phyloP scores from a whole-genome alignment of 2,113 vertebrate species.

The Suncus etruscus region DNA sequence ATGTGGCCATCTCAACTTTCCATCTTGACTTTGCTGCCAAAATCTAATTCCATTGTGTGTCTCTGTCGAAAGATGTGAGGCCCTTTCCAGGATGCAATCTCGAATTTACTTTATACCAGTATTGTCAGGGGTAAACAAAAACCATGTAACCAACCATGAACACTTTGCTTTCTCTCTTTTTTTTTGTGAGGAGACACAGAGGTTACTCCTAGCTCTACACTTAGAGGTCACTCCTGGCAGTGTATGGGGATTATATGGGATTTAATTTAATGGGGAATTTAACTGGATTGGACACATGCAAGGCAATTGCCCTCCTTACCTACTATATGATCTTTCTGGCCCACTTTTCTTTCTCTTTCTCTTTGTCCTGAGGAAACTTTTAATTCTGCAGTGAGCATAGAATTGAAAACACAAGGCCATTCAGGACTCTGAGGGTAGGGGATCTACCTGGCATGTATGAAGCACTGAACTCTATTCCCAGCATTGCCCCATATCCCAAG shows the following conservation, averaged over 20 bases:
- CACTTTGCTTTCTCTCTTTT: background rate
- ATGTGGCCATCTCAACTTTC: background rate
- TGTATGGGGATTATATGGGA: too few relatives aligned
- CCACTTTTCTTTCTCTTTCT: constrained; percentile 1
- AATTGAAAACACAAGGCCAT: constrained; percentile 53
- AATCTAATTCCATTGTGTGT: background rate
- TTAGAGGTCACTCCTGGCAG: too few relatives aligned
- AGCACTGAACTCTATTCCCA: too few relatives aligned
- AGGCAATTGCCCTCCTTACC: too few relatives aligned
- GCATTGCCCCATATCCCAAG: too few relatives aligned
- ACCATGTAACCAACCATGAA: background rate
- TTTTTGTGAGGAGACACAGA: too few relatives aligned
- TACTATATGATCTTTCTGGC: too few relatives aligned
- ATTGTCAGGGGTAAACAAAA: background rate
- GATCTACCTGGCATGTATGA: too few relatives aligned
- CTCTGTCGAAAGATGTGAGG: background rate
- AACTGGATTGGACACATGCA: too few relatives aligned
- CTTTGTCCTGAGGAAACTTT: constrained; percentile 34
- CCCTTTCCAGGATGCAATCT: constrained; percentile 16
- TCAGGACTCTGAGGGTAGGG: background rate
- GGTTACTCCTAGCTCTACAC: too few relatives aligned
- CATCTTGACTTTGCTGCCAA: background rate
- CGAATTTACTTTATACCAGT: constrained; percentile 12
- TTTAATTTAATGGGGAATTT: too few relatives aligned
- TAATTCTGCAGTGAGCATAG: background rate